Base-by-base conservation (phyloP, 2,888 invertebrate species). In the Chrysolina oricalcia region DNA sequence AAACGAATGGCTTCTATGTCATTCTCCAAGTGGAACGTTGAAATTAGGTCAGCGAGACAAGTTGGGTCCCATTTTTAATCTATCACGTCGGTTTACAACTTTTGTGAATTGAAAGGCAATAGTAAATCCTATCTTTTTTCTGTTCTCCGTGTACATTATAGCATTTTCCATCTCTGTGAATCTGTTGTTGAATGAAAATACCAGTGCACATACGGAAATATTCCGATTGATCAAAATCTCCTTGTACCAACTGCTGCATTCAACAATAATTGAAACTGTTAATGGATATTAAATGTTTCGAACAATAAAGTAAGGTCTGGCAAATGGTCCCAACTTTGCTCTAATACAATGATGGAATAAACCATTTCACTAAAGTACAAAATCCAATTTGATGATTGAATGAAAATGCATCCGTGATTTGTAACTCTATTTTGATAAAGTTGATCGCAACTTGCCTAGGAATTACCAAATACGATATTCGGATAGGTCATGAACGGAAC, bases 301-400 rank as follows among this genome's bases (percentile, higher is more conserved):
- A 77, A 79, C 81, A 82, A 80, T 84, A 84, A 82, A 83, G 81
- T 83, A 83, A 83, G 82, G 83, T 83, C 83, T 82, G 83, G 81
- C 81, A 82, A 84, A 84, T 84, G 82, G 83, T 68, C 73, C 71
- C 72, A 78, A 78, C 74, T 76, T 70, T 53, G 70, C 75, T 68
- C 73, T 70, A 75, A 73, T 74, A 56, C 74, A 77, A 76, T 77
- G 78, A 80, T 78, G 75, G 74, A 80, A 77, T 75, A 77, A 81
- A 79, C 72, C 75, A 72, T 79, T 79, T 74, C 72, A 72, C 70
- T 66, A 73, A 76, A 80, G 77, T 67, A 69, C 75, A 79, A 77
- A 80, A 81, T 80, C 81, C 81, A 79, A 80, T 82, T 77, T 75
- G 75, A 77, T 81, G 81, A 83, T 83, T 82, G 81, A 81, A 81